Conservation (phyloP, 2,113 vertebrate genomes). For the Sturnira hondurensis region DNA sequence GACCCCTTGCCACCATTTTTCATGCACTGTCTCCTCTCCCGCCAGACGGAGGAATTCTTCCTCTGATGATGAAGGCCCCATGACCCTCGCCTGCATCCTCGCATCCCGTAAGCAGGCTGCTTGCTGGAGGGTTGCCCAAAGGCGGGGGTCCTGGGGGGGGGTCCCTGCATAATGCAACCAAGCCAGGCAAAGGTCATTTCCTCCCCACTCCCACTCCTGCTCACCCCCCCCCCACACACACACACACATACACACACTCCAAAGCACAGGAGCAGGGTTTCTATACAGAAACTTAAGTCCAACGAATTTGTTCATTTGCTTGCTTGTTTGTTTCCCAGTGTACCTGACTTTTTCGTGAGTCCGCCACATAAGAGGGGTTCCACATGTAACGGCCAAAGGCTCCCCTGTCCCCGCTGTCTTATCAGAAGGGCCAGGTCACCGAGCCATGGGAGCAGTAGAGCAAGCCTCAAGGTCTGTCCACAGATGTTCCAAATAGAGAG, state of each 20-base stretch:
- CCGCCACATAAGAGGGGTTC: not conserved
- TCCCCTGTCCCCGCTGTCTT: not conserved
- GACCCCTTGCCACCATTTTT: constrained; percentile 77
- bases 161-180: not conserved
- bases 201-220: not conserved
- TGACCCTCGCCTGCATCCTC: constrained; percentile 55
- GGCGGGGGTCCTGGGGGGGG: not conserved
- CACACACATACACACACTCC: no score
- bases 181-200: constrained; percentile 47
- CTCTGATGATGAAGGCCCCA: constrained; percentile 40
- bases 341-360: not conserved
- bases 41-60: constrained; percentile 60
- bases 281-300: not conserved
- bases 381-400: no score
- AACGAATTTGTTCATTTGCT: no score
- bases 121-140: not conserved
- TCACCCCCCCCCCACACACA: accelerated
- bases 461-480: not conserved
- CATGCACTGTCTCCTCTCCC: constrained; percentile 72
- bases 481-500: accelerated
- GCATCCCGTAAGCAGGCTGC: constrained; percentile 7
- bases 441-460: not conserved
- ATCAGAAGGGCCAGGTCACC: not conserved
- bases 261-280: accelerated
- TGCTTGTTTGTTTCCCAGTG: not conserved